A percentile compares a stretch with the other conserved stretches of the same genome.
Conservation (phyloP, 1,140 invertebrate species). For the Hormaphis cornu region DNA sequence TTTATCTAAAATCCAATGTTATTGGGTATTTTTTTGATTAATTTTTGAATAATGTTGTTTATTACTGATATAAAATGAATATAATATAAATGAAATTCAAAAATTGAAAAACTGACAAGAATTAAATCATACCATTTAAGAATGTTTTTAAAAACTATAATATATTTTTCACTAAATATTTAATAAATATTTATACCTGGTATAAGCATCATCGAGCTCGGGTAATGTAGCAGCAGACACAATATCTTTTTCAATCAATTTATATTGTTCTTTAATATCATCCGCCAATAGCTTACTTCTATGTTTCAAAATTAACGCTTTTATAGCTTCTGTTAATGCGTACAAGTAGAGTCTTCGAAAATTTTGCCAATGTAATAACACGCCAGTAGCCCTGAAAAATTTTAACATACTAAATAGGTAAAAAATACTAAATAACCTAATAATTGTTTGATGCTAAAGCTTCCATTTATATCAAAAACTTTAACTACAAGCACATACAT, state of each 20-base stretch:
- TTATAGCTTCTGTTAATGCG: slow-evolving; percentile 84
- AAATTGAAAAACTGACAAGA: too few species aligned
- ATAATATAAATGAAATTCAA: too few species aligned
- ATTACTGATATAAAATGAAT: too few species aligned
- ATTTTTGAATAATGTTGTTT: too few species aligned
- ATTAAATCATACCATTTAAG: neutral
- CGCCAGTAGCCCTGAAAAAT: slow-evolving; percentile 59
- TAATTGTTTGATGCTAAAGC: too few species aligned
- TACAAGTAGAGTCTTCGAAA: slow-evolving; percentile 81
- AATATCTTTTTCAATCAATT: slow-evolving; percentile 67
- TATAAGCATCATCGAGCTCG: slow-evolving; percentile 81
- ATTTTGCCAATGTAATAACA: slow-evolving; percentile 74
- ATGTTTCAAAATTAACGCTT: slow-evolving; percentile 70
- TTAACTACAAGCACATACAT: too few species aligned
- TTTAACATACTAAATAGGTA: slow-evolving; percentile 22
- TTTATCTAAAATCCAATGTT: too few species aligned
- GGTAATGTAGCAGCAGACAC: slow-evolving; percentile 73
- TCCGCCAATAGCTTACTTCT: slow-evolving; percentile 63
- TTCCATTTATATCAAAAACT: too few species aligned
- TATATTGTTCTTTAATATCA: slow-evolving; percentile 57
- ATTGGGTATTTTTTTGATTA: too few species aligned
- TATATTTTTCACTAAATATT: neutral
- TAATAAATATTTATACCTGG: slow-evolving; percentile 47
- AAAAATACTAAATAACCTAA: neutral
- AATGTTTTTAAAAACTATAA: neutral